These are phyloP conservation scores for Corbicula japonica DNA, from an alignment of 2,888 invertebrate species.

Conservation along the genomic window DNA sequence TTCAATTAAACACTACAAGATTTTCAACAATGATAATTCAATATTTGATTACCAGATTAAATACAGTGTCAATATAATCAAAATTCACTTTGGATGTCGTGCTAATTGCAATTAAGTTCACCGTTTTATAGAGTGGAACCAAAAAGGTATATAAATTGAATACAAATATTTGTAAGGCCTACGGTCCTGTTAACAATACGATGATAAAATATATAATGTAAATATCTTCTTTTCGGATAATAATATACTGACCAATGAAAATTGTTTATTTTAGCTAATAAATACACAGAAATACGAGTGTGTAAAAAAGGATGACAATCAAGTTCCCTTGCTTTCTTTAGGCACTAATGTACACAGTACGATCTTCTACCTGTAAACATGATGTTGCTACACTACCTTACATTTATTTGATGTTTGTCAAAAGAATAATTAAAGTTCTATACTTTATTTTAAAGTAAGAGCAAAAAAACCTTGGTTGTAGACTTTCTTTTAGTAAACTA, in stretches of 20 bases:
- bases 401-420: no score
- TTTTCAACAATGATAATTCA: not conserved
- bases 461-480: no score
- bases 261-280: not conserved
- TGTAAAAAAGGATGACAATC: not conserved
- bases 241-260: constrained; percentile 11
- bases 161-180: constrained; percentile 30
- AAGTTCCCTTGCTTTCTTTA: no score
- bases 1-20: not conserved
- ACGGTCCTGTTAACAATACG: constrained; percentile 27
- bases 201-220: constrained; percentile 15
- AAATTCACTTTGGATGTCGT: constrained; percentile 9
- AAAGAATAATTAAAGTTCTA: no score
- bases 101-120: constrained; percentile 37
- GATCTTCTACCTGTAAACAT: no score
- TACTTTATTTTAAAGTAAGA: no score
- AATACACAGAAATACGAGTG: not conserved
- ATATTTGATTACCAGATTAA: constrained; percentile 23
- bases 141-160: constrained; percentile 20
- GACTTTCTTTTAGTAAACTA: no score
- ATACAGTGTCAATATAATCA: constrained; percentile 21
- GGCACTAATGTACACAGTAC: no score
- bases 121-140: constrained; percentile 6
- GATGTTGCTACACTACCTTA: no score
- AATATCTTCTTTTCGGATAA: constrained; percentile 6